Base-by-base conservation (phyloP, 2,888 invertebrate genomes). In the Alentia gelatinosa region DNA sequence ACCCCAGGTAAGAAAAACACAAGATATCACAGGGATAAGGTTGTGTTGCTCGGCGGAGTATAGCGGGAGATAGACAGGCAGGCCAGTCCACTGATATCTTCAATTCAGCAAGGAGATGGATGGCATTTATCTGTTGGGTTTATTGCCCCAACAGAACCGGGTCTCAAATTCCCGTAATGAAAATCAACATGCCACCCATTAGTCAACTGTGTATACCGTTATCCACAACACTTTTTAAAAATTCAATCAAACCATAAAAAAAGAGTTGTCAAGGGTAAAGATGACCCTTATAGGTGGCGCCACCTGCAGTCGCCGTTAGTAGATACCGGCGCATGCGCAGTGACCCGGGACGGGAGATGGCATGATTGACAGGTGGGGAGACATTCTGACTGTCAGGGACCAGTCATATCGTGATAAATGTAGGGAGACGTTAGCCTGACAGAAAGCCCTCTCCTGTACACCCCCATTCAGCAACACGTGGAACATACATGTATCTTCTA, bases 321-420 rank as follows among this genome's bases (percentile, higher is more conserved):
- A 39, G 39, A 39, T 12, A 15, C 26, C 9, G 35, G 79, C 86
- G 42, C 86, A n/a, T 86, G 86, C 47, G 47, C 50, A 86, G 30
- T 86, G 86, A 86, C 86, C 86, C 47, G 7, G 42, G 86, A 42
- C 42, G 50, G n/a, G 15, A 50, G 42, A 50, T 50, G 50, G 26
- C 86, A 47, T 50, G 86, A 86, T 86, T 86, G 86, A 86, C 86
- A 86, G 47, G 50, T 86, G 86, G 35, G 30, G 50, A 35, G 33
- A 83, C 83, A 26, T 83, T 39, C n/a, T 83, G 15, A 12, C 4
- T 68, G 68, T n/a, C 68, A 30, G 68, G 4, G 68, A 12, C 68
- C n/a, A n/a, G 68, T 12, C 68, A 75, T 15, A 26, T 75, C 75
- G 30, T 75, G 75, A 56, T 56, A 56, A 56, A 56, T 56, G 74